A percentile compares a stretch with the other conserved stretches of the same genome.
Conservation (phyloP, 1,140 invertebrate species). For the Dolichoris vasculosae region DNA sequence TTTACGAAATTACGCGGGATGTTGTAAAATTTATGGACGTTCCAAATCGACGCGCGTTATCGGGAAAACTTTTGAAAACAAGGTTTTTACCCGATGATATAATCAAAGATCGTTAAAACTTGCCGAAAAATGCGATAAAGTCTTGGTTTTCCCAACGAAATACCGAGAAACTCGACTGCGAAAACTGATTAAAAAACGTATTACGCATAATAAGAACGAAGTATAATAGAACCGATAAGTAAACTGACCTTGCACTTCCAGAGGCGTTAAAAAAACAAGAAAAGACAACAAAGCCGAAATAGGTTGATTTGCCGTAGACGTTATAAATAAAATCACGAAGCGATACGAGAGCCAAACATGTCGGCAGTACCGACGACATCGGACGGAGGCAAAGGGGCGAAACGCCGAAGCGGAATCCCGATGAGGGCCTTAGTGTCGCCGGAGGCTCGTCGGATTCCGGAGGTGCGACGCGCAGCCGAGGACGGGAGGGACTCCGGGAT, state of each 20-base stretch:
- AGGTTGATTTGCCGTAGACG: background rate
- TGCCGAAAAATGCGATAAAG: too few relatives aligned
- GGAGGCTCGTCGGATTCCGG: background rate
- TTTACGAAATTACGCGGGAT: too few relatives aligned
- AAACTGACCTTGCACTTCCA: background rate
- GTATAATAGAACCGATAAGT: background rate
- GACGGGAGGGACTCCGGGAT: constrained; percentile 69
- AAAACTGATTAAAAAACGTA: background rate
- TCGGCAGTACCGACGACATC: background rate
- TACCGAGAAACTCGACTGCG: background rate
- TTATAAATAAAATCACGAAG: background rate
- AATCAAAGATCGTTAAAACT: too few relatives aligned
- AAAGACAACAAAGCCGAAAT: background rate
- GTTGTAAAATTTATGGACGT: too few relatives aligned
- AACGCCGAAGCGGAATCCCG: constrained; percentile 52
- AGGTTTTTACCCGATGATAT: too few relatives aligned
- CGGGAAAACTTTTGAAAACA: too few relatives aligned
- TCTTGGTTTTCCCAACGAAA: too few relatives aligned
- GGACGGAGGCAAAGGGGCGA: constrained; percentile 54
- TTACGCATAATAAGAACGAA: background rate
- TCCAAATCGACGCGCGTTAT: too few relatives aligned
- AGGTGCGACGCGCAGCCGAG: constrained; percentile 51
- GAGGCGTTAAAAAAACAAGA: too few relatives aligned
- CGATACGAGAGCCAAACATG: background rate
- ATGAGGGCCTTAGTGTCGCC: background rate